Percentiles rank a stretch among this genome's conserved stretches.
Evolutionary conservation across 2,888 invertebrate species (phyloP).

Genomic region (Parthenolecanium corni): DNA sequence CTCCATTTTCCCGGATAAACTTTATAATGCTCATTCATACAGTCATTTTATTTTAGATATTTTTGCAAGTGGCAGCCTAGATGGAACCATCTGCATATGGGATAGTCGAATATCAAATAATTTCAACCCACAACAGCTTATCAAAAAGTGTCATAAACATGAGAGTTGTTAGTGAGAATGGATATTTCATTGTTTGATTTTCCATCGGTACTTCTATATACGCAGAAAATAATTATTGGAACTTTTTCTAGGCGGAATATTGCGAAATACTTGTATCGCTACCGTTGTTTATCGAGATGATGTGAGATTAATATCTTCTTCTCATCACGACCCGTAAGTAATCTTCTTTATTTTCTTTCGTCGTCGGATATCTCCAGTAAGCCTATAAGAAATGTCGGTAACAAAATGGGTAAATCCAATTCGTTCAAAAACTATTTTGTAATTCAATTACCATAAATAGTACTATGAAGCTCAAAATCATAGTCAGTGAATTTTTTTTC

Average conservation of each 20-base stretch:
- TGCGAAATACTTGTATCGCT: constrained; percentile 51
- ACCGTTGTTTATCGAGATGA: constrained; percentile 73
- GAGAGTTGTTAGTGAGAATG: constrained; percentile 5
- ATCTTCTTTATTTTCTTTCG: too few relatives aligned
- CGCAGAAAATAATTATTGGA: too few relatives aligned
- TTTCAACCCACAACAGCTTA: background rate
- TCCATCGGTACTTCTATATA: background rate
- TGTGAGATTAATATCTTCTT: constrained; percentile 65
- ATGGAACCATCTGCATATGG: constrained; percentile 78
- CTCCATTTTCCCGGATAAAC: too few relatives aligned
- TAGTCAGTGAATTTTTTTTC: too few relatives aligned
- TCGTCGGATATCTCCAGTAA: too few relatives aligned
- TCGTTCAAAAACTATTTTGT: too few relatives aligned
- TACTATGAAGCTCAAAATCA: too few relatives aligned
- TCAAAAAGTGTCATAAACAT: constrained; percentile 7
- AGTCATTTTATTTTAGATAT: constrained; percentile 44
- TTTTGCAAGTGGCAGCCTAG: constrained; percentile 78
- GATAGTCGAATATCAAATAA: constrained; percentile 48
- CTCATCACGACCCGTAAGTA: constrained; percentile 66
- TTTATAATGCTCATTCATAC: too few relatives aligned
- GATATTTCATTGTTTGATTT: background rate
- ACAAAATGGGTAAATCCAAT: too few relatives aligned
- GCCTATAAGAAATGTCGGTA: too few relatives aligned
- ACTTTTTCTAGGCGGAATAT: background rate
- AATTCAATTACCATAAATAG: too few relatives aligned